These are phyloP conservation scores for Solea senegalensis DNA, from an alignment of 2,113 vertebrate species.

Conservation along the genomic window DNA sequence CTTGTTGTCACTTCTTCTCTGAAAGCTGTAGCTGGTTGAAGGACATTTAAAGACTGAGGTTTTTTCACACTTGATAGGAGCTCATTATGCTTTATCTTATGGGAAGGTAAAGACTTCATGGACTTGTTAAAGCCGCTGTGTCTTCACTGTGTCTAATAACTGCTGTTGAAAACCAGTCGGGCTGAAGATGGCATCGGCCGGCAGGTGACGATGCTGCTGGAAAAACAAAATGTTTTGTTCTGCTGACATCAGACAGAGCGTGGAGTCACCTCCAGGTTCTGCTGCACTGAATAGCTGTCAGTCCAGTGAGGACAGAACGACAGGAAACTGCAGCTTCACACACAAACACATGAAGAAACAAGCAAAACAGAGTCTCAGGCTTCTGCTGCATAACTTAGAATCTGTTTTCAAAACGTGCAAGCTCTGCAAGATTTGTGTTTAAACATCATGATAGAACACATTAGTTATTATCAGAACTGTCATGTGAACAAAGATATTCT, in stretches of 20 bases:
- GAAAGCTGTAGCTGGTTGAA: too few species aligned
- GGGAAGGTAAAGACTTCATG: constrained; percentile 25
- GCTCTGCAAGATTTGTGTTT: neutral
- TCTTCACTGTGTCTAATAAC: constrained; percentile 47
- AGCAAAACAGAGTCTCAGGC: constrained; percentile 11
- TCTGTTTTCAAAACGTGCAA: neutral
- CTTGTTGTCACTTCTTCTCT: too few species aligned
- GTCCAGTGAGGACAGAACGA: constrained; percentile 38
- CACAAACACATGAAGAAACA: constrained; percentile 41
- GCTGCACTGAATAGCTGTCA: constrained; percentile 67
- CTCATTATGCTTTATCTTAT: constrained; percentile 51
- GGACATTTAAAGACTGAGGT: too few species aligned
- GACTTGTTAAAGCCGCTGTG: constrained; percentile 51
- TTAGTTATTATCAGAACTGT: neutral
- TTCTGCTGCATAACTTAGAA: neutral
- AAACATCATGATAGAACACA: neutral
- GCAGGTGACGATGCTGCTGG: constrained; percentile 49
- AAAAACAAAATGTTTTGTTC: constrained; percentile 64
- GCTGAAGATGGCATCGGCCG: constrained; percentile 34
- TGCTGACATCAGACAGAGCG: constrained; percentile 66
- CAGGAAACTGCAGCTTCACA: constrained; percentile 35
- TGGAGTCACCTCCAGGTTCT: constrained; percentile 54
- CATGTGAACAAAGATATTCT: neutral
- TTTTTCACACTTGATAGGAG: constrained; percentile 18
- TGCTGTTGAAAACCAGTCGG: constrained; percentile 25